Evolutionary conservation across 2,797 vertebrate species (phyloP).

Genomic region (Ctenopoma multispine): DNA sequence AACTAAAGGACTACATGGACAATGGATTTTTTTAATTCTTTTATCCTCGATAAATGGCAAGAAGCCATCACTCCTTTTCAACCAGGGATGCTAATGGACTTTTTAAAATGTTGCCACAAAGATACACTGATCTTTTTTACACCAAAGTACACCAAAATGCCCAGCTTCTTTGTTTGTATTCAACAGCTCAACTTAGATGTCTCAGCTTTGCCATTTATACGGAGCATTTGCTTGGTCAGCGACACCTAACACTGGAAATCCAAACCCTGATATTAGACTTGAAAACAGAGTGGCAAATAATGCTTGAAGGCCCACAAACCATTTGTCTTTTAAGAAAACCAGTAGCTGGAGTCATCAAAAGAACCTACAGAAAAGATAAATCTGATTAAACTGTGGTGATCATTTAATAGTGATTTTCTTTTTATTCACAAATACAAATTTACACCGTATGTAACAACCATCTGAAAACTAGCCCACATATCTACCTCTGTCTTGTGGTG

Average conservation of each 20-base stretch:
- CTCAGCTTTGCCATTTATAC: conserved; percentile 29
- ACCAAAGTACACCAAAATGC: conserved; percentile 48
- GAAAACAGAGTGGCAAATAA: neutral
- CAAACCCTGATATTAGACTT: conserved; percentile 1
- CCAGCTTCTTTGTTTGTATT: conserved; percentile 52
- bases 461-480: conserved; percentile 23
- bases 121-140: conserved; percentile 47
- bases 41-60: conserved; percentile 64
- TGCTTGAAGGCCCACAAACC: neutral
- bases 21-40: conserved; percentile 74
- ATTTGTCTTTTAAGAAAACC: too few relatives aligned
- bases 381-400: too few relatives aligned
- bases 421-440: too few relatives aligned
- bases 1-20: conserved; percentile 69
- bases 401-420: too few relatives aligned
- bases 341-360: too few relatives aligned
- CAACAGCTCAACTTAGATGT: conserved; percentile 31
- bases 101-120: conserved; percentile 65
- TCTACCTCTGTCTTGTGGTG: conserved; percentile 46
- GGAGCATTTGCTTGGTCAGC: conserved; percentile 18
- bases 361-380: too few relatives aligned
- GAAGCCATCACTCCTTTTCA: conserved; percentile 62
- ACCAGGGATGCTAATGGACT: conserved; percentile 72
- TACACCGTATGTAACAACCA: neutral
- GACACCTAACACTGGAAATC: conserved; percentile 17